These are phyloP conservation scores for Periphyllus acericola DNA, from an alignment of 2,888 invertebrate species.

Conservation along the genomic window DNA sequence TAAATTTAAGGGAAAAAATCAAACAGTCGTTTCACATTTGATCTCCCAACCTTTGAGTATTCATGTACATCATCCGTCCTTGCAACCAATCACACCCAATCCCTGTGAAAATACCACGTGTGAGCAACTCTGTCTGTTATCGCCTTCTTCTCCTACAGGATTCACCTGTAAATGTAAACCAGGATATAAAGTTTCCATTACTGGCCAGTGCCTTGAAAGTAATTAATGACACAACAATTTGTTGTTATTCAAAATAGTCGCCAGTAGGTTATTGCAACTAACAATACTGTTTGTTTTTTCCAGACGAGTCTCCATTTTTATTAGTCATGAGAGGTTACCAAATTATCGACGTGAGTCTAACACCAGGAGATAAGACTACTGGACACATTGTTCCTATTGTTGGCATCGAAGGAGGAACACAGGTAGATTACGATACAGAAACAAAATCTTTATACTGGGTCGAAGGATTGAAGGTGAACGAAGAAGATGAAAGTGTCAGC, in stretches of 20 bases:
- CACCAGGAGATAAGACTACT: constrained; percentile 79
- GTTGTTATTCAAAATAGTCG: background rate
- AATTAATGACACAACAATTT: background rate
- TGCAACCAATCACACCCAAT: constrained; percentile 83
- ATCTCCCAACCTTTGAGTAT: constrained; percentile 96
- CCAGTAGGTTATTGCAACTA: background rate
- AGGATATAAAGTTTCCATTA: constrained; percentile 76
- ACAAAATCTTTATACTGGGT: constrained; percentile 89
- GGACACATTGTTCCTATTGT: constrained; percentile 88
- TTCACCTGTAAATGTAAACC: constrained; percentile 93
- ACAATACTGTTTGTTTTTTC: background rate
- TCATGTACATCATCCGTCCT: constrained; percentile 92
- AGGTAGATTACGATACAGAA: constrained; percentile 91
- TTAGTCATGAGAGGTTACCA: constrained; percentile 91
- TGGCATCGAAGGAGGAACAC: constrained; percentile 86
- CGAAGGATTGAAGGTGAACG: constrained; percentile 76
- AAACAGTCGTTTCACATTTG: constrained; percentile 92
- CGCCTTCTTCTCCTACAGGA: constrained; percentile 76
- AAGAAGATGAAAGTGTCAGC: constrained; percentile 77
- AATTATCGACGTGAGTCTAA: constrained; percentile 84
- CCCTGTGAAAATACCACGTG: constrained; percentile 83
- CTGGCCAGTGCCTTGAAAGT: constrained; percentile 74
- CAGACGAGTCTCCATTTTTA: constrained; percentile 86
- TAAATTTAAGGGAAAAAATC: constrained; percentile 90
- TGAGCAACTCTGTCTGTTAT: constrained; percentile 90